Conservation (phyloP, 2,888 invertebrate species). For the Tenthredo livida region DNA sequence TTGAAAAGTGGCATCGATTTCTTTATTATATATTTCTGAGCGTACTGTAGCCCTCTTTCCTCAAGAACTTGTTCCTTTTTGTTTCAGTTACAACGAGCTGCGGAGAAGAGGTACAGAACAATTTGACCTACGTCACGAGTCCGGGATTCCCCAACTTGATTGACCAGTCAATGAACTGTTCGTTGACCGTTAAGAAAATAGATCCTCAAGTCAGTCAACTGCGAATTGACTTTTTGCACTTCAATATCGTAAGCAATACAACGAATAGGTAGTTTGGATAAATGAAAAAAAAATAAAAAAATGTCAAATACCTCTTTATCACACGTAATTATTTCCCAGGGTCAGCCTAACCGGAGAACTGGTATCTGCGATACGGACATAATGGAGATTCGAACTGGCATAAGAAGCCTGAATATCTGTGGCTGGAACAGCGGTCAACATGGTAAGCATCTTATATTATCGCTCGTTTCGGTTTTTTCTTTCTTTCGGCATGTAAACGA, state of each 20-base stretch:
- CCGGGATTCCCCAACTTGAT: slow-evolving; percentile 91
- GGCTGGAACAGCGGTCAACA: slow-evolving; percentile 93
- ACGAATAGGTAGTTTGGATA: not conserved
- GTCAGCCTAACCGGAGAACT: slow-evolving; percentile 89
- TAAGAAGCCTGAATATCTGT: slow-evolving; percentile 82
- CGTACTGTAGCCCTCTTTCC: not conserved
- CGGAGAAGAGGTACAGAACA: slow-evolving; percentile 86
- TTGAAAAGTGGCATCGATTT: slow-evolving; percentile 24
- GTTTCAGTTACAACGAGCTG: slow-evolving; percentile 86
- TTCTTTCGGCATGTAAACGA: not conserved
- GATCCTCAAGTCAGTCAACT: slow-evolving; percentile 91
- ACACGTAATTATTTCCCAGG: slow-evolving; percentile 79
- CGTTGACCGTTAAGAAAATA: slow-evolving; percentile 86
- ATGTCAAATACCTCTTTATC: not conserved
- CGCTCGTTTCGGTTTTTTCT: not conserved
- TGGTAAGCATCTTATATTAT: slow-evolving; percentile 79
- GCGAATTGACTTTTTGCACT: slow-evolving; percentile 90
- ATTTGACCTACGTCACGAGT: slow-evolving; percentile 90
- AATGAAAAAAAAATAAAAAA: not conserved
- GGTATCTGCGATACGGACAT: slow-evolving; percentile 90
- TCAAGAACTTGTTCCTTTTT: not conserved
- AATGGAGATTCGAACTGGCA: slow-evolving; percentile 73
- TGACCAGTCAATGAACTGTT: slow-evolving; percentile 84
- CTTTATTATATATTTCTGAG: not conserved
- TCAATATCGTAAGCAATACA: slow-evolving; percentile 83